A percentile compares a stretch with the other conserved stretches of the same genome.
Evolutionary conservation across 2,888 invertebrate genomes (phyloP).

Genomic region (Helleia helle): DNA sequence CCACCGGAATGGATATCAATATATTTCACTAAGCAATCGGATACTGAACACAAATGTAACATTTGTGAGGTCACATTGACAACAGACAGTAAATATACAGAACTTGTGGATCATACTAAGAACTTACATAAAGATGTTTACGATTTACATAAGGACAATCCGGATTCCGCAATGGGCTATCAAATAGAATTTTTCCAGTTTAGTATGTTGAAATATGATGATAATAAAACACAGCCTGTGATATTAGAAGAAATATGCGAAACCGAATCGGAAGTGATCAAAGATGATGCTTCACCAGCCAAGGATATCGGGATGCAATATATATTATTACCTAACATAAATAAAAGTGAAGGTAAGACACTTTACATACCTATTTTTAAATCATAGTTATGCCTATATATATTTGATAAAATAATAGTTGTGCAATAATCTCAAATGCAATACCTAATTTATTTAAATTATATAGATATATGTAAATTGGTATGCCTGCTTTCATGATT

Average conservation of each 20-base stretch:
- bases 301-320: slow-evolving; percentile 35
- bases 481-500: too few species aligned
- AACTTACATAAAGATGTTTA: slow-evolving; percentile 43
- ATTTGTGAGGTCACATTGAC: slow-evolving; percentile 39
- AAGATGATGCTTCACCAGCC: slow-evolving; percentile 23
- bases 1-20: slow-evolving; percentile 51
- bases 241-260: slow-evolving; percentile 46
- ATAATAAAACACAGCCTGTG: slow-evolving; percentile 35
- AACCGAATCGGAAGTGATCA: slow-evolving; percentile 25
- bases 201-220: slow-evolving; percentile 44
- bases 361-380: too few species aligned
- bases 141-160: slow-evolving; percentile 52
- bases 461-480: too few species aligned
- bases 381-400: too few species aligned
- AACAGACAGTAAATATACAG: slow-evolving; percentile 32
- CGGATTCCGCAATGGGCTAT: slow-evolving; percentile 48
- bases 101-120: slow-evolving; percentile 41
- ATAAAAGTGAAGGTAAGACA: slow-evolving; percentile 25
- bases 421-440: too few species aligned
- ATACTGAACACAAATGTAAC: slow-evolving; percentile 41
- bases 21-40: slow-evolving; percentile 37
- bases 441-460: too few species aligned
- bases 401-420: too few species aligned
- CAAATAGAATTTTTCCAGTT: slow-evolving; percentile 57
- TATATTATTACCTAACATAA: slow-evolving; percentile 33